phyloP scores from a whole-genome alignment of 35 echinoderm and acorn worm species.

The Apostichopus parvimensis region DNA sequence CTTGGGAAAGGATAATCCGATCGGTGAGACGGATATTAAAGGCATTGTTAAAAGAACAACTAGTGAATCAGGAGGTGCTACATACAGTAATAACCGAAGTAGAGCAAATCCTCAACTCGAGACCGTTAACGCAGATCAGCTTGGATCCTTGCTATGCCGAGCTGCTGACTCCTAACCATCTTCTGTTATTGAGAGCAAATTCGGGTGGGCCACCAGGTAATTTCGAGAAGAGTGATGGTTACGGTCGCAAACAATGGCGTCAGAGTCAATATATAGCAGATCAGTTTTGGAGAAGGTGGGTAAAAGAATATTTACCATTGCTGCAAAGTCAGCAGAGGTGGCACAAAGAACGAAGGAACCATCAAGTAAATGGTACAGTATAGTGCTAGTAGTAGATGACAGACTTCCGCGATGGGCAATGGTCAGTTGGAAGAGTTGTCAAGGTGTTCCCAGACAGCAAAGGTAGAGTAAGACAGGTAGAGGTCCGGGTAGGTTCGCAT shows the following conservation, averaged over 20 bases:
- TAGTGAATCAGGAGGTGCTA: constrained; percentile 18
- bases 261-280: constrained; percentile 43
- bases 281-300: constrained; percentile 50
- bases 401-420: constrained; percentile 29
- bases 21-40: constrained; percentile 37
- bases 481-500: constrained; percentile 40
- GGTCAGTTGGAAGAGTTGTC: constrained; percentile 43
- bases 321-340: constrained; percentile 52
- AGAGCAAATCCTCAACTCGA: constrained; percentile 44
- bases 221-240: constrained; percentile 44
- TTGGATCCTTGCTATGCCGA: constrained; percentile 41
- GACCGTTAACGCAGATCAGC: constrained; percentile 55
- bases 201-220: constrained; percentile 30
- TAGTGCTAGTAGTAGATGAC: constrained; percentile 50
- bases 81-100: constrained; percentile 55
- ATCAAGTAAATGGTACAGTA: neutral
- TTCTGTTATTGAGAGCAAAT: constrained; percentile 28
- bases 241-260: constrained; percentile 38
- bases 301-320: constrained; percentile 37
- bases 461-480: constrained; percentile 58
- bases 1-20: constrained; percentile 51
- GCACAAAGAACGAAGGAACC: neutral
- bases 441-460: constrained; percentile 36
- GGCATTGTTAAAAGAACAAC: constrained; percentile 39
- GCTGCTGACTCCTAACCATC: constrained; percentile 63